Evolutionary conservation across 2,797 vertebrate genomes (phyloP), one percentile per base, ranked within the genome.

Genomic region (Clarias platycephalus): DNA sequence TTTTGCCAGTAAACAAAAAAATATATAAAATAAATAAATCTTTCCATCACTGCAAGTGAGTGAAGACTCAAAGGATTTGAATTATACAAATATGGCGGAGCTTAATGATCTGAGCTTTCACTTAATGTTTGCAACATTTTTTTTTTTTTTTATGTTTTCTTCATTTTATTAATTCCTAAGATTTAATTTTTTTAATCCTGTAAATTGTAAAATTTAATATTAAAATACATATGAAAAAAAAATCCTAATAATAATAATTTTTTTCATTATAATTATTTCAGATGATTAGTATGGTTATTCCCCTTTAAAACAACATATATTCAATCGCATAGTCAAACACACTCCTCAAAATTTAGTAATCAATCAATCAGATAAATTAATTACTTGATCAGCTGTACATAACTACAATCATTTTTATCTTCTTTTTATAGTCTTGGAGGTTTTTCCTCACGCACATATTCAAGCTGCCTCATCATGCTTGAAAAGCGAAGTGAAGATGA

Each of bases 401-500:
- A 34, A 40, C 62, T 26, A 78, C 34, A 78, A 16, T 62, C 8
- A 78, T 62, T 18, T 18, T 2, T 58, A 37, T 58, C 20, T 77
- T 0, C 2, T 34, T 34, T 22, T 58, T 37, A 34, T 9, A 12
- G n/a, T n/a, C 22, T 8, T 76, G 0, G 26, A 20, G n/a, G 16
- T 58, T 24, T 60, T 6, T 34, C 57, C 20, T 37, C 9, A 5
- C 10, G 6, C 31, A 22, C 28, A 24, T 44, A 44, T 63, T 26
- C 24, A 44, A 9, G 15, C 76, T 26, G 60, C 37, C 81, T 79
- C 55, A 60, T 71, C 77, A 70, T 57, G 55, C 57, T 49, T 80
- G 66, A 78, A 68, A 67, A 77, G 82, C 66, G 68, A 82, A 83
- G 66, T 55, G 76, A 72, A 76, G 82, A 74, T 55, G 49, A 87